A percentile compares a stretch with the other conserved stretches of the same genome.
phyloP scores from a whole-genome alignment of 1,140 invertebrate genomes.

The Pseudomyrmex cubaensis region DNA sequence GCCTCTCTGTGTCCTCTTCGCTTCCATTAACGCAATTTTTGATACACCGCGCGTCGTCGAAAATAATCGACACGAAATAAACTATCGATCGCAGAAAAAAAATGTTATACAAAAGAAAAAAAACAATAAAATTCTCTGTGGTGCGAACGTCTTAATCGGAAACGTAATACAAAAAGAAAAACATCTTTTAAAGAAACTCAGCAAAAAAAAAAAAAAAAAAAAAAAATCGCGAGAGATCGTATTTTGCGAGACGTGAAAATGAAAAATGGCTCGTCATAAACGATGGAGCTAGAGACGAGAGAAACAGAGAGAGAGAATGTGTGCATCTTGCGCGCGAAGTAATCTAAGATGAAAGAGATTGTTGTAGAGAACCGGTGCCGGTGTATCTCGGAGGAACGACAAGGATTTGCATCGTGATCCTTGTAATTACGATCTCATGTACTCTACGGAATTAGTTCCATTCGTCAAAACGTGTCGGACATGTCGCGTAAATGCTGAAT shows the following conservation, averaged over 20 bases:
- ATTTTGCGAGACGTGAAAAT: neutral
- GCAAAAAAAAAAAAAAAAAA: too few relatives aligned
- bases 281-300: neutral
- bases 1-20: neutral
- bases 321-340: neutral
- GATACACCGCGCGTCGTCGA: neutral
- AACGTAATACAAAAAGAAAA: neutral
- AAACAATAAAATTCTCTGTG: neutral
- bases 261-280: slow-evolving; percentile 15
- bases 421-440: slow-evolving; percentile 45
- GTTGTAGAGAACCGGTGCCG: neutral
- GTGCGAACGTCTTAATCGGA: neutral
- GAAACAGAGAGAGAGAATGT: neutral
- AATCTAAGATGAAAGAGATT: slow-evolving; percentile 39
- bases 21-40: neutral
- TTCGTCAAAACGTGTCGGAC: slow-evolving; percentile 36
- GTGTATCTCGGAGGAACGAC: slow-evolving; percentile 11
- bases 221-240: too few relatives aligned
- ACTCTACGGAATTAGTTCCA: slow-evolving; percentile 44
- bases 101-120: neutral
- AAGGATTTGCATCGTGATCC: slow-evolving; percentile 21
- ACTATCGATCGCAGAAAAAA: too few relatives aligned
- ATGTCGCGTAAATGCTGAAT: slow-evolving; percentile 23
- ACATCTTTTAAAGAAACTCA: neutral
- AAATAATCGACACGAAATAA: neutral